Conservation (phyloP, 2,797 vertebrate species). For the Varecia variegata region DNA sequence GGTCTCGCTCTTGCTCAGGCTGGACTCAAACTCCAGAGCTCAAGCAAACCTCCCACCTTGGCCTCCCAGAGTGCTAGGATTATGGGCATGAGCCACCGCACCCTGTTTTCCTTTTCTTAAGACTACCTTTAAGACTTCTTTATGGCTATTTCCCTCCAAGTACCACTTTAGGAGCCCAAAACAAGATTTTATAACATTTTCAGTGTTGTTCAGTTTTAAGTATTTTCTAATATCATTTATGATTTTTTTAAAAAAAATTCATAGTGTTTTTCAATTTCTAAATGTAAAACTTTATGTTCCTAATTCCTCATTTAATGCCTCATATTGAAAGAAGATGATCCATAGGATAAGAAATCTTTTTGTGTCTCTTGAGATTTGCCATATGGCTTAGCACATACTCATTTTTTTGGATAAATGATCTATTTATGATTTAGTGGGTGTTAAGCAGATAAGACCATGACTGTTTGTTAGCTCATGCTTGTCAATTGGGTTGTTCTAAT, state of each 20-base stretch:
- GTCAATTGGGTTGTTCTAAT: background rate
- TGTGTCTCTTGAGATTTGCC: background rate
- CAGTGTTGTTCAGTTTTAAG: background rate
- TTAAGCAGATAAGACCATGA: background rate
- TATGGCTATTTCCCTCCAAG: background rate
- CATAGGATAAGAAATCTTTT: background rate
- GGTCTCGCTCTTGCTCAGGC: too few relatives aligned
- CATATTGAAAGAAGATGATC: background rate
- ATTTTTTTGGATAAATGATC: background rate
- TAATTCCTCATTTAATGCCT: background rate
- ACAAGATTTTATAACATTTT: background rate
- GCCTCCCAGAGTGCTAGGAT: too few relatives aligned
- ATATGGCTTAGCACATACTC: background rate
- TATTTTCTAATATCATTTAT: constrained; percentile 14
- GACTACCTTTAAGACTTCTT: background rate
- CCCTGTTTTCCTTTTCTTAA: background rate
- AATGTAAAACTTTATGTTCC: background rate
- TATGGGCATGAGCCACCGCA: too few relatives aligned
- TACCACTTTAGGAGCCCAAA: background rate
- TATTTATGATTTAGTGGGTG: background rate
- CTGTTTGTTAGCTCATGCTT: background rate
- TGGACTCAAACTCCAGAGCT: too few relatives aligned
- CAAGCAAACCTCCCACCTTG: too few relatives aligned
- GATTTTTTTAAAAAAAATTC: background rate
- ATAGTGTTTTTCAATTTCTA: background rate